Percentiles rank a stretch among this genome's conserved stretches.
phyloP scores from a whole-genome alignment of 2,888 invertebrate genomes.

The Rhamphomyia laevipes region DNA sequence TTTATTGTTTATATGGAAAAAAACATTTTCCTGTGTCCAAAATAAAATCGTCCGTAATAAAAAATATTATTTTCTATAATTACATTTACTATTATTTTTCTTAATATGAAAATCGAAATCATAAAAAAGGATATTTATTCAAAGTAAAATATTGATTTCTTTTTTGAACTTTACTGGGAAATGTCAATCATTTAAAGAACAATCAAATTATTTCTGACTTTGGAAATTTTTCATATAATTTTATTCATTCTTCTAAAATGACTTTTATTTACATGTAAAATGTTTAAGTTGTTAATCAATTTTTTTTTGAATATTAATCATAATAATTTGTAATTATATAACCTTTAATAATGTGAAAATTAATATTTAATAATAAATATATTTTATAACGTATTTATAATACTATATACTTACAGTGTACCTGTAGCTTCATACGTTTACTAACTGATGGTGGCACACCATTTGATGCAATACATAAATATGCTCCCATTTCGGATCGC shows the following conservation, averaged over 20 bases:
- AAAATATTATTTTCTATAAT: too few species aligned
- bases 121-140: not conserved
- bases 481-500: conserved; percentile 80
- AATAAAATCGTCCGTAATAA: too few species aligned
- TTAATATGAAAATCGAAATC: not conserved
- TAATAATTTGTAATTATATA: too few species aligned
- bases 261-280: not conserved
- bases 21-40: too few species aligned
- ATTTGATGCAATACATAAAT: conserved; percentile 79
- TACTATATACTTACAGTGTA: conserved; percentile 65
- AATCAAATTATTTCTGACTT: too few species aligned
- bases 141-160: too few species aligned
- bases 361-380: not conserved
- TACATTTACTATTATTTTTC: too few species aligned
- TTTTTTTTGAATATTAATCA: not conserved
- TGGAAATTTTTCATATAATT: too few species aligned
- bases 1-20: too few species aligned
- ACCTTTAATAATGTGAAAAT: not conserved
- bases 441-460: conserved; percentile 81
- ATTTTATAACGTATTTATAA: not conserved
- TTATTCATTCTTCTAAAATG: not conserved
- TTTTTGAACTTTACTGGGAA: too few species aligned
- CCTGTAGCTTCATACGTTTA: conserved; percentile 82
- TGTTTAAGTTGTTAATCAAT: not conserved
- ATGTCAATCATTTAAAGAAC: too few species aligned